Conservation (phyloP, 2,797 vertebrate genomes). For the Eulemur mongoz region DNA sequence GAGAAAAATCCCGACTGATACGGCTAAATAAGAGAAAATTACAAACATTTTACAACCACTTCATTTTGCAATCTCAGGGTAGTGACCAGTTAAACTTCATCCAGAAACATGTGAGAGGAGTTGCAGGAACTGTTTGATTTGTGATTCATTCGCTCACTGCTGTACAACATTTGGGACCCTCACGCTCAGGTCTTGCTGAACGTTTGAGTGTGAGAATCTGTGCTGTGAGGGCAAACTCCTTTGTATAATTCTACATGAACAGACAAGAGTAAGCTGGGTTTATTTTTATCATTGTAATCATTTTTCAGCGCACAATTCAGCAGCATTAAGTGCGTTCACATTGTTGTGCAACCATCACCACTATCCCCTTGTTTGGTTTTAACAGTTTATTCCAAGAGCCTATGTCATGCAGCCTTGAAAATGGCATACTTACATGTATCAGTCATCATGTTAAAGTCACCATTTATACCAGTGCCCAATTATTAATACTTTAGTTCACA, state of each 20-base stretch:
- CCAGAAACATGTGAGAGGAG: not conserved
- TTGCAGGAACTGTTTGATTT: not conserved
- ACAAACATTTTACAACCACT: not conserved
- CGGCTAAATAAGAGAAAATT: fast-evolving
- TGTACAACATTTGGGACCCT: not conserved
- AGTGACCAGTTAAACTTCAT: not conserved
- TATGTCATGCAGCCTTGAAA: not conserved
- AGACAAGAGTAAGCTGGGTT: too few species aligned
- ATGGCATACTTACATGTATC: fast-evolving
- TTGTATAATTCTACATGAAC: not conserved
- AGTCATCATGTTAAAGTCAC: not conserved
- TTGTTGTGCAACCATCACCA: not conserved
- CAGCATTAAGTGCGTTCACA: too few species aligned
- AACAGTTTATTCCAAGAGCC: not conserved
- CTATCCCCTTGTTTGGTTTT: not conserved
- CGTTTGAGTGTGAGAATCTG: too few species aligned
- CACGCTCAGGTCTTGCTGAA: fast-evolving
- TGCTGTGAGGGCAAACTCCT: not conserved
- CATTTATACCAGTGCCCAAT: too few species aligned
- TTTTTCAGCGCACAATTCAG: not conserved
- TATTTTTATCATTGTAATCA: not conserved
- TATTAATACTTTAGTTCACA: not conserved
- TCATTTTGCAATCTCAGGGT: not conserved
- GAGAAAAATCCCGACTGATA: not conserved
- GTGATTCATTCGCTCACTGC: not conserved